Evolutionary conservation across 2,797 vertebrate species (phyloP), one percentile per base, ranked within the genome.

Genomic region (Apogon hyalosoma): DNA sequence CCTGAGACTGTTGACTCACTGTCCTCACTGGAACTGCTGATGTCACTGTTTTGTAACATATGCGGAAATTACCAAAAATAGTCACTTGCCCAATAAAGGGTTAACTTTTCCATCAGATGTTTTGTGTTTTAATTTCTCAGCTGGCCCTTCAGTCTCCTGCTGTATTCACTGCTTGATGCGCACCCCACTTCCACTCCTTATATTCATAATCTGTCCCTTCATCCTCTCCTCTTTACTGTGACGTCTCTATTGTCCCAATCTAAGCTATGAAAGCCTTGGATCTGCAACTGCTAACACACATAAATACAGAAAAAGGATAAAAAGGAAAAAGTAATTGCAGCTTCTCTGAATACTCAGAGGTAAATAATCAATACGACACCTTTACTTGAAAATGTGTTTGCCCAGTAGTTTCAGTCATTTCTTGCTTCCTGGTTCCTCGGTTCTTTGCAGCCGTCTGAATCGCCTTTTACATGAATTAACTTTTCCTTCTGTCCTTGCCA

Each of bases 81-180:
- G n/a, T n/a, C n/a, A n/a, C n/a, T n/a, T n/a, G n/a, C n/a, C n/a
- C n/a, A n/a, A n/a, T n/a, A n/a, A n/a, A n/a, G n/a, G n/a, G 36
- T 36, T 9, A 39, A 40, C 52, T 41, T 5, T 16, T 11, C 42
- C 31, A 38, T 42, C 21, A 15, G 49, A 38, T 28, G 18, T 39
- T 55, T 45, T 41, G n/a, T n/a, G n/a, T n/a, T n/a, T n/a, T n/a
- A n/a, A n/a, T n/a, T n/a, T n/a, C n/a, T n/a, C n/a, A n/a, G n/a
- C n/a, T n/a, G n/a, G n/a, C n/a, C 21, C 4, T 19, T 52, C 52
- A 24, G 18, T 13, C 24, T 15, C 62, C 60, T 2, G 28, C 74
- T 72, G 75, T 63, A 41, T 59, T 59, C 63, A 56, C 62, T 33
- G 39, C 58, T 53, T 59, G 43, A 59, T 15, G 18, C 42, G 33